Conservation (phyloP, 2,888 invertebrate genomes). For the Polydrusus pterygomalis region DNA sequence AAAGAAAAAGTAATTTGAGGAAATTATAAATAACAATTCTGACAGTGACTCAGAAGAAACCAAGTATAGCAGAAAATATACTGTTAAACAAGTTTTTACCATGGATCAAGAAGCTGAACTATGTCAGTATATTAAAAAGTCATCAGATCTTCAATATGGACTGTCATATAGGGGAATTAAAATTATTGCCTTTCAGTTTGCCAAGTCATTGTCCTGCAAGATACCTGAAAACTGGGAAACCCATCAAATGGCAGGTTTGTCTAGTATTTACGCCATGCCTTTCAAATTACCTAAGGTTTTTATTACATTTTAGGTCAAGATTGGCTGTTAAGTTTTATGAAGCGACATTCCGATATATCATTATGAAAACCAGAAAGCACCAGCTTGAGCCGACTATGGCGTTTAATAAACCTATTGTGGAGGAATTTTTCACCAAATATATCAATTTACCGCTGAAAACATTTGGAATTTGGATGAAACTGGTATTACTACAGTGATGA, state of each 20-base stretch:
- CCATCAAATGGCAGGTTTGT: constrained; percentile 40
- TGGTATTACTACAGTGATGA: no score
- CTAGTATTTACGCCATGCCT: background rate
- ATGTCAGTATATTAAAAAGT: constrained; percentile 39
- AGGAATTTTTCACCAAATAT: no score
- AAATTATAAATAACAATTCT: background rate
- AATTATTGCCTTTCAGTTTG: constrained; percentile 50
- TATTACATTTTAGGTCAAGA: no score
- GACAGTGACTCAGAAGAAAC: background rate
- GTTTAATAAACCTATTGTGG: no score
- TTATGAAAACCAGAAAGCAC: no score
- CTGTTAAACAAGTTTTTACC: constrained; percentile 37
- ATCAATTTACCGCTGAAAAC: no score
- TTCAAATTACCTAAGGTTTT: no score
- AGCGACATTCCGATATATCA: no score
- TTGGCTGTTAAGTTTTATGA: no score
- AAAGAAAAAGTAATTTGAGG: constrained; percentile 23
- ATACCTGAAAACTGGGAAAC: constrained; percentile 52
- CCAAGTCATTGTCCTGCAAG: constrained; percentile 36
- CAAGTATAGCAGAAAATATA: background rate
- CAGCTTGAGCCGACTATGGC: no score
- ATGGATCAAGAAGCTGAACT: constrained; percentile 31
- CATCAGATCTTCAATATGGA: constrained; percentile 45
- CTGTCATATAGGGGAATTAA: constrained; percentile 44
- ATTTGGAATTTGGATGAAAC: no score